Conservation (phyloP, 2,888 invertebrate species). For the Cephus rjabovi region DNA sequence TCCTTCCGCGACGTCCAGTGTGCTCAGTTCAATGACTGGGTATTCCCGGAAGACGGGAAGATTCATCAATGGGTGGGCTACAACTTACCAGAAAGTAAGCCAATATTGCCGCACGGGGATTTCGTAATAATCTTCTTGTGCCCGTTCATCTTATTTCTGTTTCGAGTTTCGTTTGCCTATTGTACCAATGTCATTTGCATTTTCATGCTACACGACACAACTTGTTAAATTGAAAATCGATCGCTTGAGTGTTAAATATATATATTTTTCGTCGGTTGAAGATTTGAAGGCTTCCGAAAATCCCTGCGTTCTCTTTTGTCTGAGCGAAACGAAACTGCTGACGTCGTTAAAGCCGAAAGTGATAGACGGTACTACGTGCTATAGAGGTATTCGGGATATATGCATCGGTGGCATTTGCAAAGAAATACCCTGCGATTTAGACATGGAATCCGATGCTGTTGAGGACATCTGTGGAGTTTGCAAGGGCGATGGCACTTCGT, state of each 20-base stretch:
- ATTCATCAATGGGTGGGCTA: constrained; percentile 69
- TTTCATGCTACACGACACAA: too few species aligned
- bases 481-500: constrained; percentile 74
- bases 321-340: constrained; percentile 55
- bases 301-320: constrained; percentile 59
- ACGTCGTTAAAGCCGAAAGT: constrained; percentile 67
- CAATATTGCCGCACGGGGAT: neutral
- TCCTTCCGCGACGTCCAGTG: constrained; percentile 70
- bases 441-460: constrained; percentile 69
- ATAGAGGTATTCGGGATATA: constrained; percentile 68
- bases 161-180: neutral
- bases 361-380: constrained; percentile 70
- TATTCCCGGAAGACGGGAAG: constrained; percentile 67
- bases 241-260: neutral
- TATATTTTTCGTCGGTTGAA: constrained; percentile 9
- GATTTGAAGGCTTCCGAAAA: constrained; percentile 51
- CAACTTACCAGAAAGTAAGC: constrained; percentile 61
- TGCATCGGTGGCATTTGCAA: constrained; percentile 70
- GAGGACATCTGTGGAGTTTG: constrained; percentile 76
- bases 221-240: too few species aligned
- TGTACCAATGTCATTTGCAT: too few species aligned
- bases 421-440: constrained; percentile 71
- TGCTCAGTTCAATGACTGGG: constrained; percentile 67
- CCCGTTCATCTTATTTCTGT: neutral
- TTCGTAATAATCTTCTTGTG: neutral